A percentile compares a stretch with the other conserved stretches of the same genome.
Conservation (phyloP, 2,888 invertebrate species). For the Lycaena phlaeas region DNA sequence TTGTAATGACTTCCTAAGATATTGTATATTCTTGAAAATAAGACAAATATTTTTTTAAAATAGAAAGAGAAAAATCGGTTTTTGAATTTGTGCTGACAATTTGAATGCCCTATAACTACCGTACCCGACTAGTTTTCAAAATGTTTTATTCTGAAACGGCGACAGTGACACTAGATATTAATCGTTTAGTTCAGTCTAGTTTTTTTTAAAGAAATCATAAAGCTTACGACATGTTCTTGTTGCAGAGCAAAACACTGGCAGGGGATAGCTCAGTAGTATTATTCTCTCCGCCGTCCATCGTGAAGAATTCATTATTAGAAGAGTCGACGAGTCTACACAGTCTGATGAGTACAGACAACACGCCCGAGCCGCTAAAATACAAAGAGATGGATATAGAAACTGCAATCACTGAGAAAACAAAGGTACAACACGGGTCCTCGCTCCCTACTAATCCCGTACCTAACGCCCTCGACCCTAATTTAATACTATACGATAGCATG, state of each 20-base stretch:
- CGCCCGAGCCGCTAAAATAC: constrained; percentile 44
- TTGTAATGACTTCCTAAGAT: too few species aligned
- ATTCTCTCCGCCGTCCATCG: constrained; percentile 90
- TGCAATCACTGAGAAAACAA: constrained; percentile 52
- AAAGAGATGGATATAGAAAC: constrained; percentile 52
- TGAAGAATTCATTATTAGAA: constrained; percentile 84
- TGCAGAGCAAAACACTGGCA: constrained; percentile 88
- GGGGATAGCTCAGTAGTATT: constrained; percentile 83
- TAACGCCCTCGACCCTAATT: constrained; percentile 31
- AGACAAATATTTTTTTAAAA: too few species aligned
- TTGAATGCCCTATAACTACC: too few species aligned
- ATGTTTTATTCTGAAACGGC: too few species aligned
- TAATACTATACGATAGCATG: constrained; percentile 28
- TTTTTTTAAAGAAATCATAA: too few species aligned
- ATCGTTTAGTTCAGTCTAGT: too few species aligned
- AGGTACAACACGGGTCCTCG: constrained; percentile 71
- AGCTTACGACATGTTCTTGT: too few species aligned
- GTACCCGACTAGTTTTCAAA: too few species aligned
- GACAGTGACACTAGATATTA: too few species aligned
- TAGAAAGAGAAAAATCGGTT: too few species aligned
- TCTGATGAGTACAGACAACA: constrained; percentile 52
- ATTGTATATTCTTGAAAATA: too few species aligned
- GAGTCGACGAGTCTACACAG: constrained; percentile 76
- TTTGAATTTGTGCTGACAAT: too few species aligned
- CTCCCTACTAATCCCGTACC: constrained; percentile 58